A percentile compares a stretch with the other conserved stretches of the same genome.
phyloP scores from a whole-genome alignment of 2,888 invertebrate genomes.

The Drosophila planitibia region DNA sequence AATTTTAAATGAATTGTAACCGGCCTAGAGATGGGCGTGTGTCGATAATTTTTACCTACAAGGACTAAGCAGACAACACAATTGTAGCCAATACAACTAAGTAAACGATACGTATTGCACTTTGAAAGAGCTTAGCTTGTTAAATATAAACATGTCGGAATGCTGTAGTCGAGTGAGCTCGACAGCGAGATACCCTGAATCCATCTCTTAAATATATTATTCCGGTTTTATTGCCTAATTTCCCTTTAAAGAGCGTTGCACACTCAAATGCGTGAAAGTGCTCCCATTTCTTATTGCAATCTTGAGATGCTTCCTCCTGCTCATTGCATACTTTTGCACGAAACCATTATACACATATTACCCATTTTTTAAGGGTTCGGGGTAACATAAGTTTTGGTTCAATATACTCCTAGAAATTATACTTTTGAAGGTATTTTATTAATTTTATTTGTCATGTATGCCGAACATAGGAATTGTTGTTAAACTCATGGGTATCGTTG shows the following conservation, averaged over 20 bases:
- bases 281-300: neutral
- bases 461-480: neutral
- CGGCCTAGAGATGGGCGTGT: neutral
- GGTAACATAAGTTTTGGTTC: neutral
- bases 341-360: neutral
- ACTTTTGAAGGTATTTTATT: neutral
- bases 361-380: neutral
- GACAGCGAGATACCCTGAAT: neutral
- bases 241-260: too few relatives aligned
- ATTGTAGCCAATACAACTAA: neutral
- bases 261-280: neutral
- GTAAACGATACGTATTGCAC: neutral
- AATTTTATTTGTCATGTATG: neutral
- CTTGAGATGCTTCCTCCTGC: neutral
- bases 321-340: neutral
- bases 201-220: neutral
- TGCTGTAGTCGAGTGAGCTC: neutral
- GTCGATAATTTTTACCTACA: neutral
- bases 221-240: too few relatives aligned
- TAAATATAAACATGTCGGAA: neutral
- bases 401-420: neutral
- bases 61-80: neutral
- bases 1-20: neutral
- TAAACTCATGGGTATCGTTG: neutral
- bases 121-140: neutral